A percentile compares a stretch with the other conserved stretches of the same genome.
Conservation (phyloP, 2,888 invertebrate species). For the Pammene fasciana region DNA sequence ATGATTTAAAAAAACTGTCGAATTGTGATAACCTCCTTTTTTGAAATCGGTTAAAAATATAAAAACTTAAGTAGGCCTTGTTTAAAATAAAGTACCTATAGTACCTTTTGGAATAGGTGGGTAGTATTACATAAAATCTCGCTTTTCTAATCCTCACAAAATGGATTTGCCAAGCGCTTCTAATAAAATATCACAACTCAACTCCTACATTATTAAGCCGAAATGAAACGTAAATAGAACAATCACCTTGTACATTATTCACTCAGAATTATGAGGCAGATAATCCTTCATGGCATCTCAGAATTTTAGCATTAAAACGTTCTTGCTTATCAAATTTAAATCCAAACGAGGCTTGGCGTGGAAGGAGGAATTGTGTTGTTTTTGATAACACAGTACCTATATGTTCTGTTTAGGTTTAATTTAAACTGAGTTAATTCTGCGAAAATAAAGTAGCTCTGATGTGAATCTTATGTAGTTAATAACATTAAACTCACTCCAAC, state of each 20-base stretch:
- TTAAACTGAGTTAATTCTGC: neutral
- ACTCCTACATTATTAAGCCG: conserved; percentile 19
- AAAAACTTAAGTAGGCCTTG: too few species aligned
- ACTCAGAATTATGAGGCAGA: conserved; percentile 30
- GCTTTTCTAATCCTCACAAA: too few species aligned
- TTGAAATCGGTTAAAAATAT: too few species aligned
- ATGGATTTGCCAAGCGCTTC: conserved; percentile 4
- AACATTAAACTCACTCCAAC: too few species aligned
- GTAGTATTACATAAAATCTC: too few species aligned
- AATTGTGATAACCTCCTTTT: too few species aligned
- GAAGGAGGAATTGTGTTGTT: conserved; percentile 3
- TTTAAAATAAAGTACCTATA: too few species aligned
- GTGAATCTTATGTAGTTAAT: too few species aligned
- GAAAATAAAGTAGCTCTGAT: neutral
- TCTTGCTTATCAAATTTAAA: conserved; percentile 32
- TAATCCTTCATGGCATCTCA: conserved; percentile 37
- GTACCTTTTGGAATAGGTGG: too few species aligned
- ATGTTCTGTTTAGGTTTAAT: conserved; percentile 10
- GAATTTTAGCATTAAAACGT: conserved; percentile 24
- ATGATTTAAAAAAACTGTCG: too few species aligned
- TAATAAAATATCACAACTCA: conserved; percentile 20
- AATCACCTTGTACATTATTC: conserved; percentile 31
- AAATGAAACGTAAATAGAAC: conserved; percentile 38
- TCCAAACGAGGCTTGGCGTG: conserved; percentile 18
- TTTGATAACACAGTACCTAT: conserved; percentile 10